Conservation (phyloP, 2,797 vertebrate genomes). For the Aulostomus chinensis region DNA sequence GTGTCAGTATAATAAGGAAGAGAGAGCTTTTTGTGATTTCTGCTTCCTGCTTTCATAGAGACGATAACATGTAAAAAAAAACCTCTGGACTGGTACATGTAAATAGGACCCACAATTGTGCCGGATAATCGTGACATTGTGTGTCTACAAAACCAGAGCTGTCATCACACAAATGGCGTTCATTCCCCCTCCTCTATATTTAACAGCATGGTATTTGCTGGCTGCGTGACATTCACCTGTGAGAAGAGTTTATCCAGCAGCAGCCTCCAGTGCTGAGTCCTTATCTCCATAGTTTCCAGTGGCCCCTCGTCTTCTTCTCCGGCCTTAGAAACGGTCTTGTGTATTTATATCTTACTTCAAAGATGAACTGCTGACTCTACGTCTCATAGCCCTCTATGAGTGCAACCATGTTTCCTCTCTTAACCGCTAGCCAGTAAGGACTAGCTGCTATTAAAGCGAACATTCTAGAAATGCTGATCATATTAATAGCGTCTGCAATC, state of each 20-base stretch:
- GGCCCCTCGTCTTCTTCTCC: neutral
- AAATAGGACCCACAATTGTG: neutral
- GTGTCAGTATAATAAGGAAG: too few species aligned
- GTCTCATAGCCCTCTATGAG: neutral
- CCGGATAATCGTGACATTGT: conserved; percentile 9
- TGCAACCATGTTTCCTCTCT: too few species aligned
- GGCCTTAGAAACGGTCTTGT: conserved; percentile 31
- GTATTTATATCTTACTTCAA: conserved; percentile 25
- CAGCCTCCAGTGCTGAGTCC: neutral
- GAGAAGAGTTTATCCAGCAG: conserved; percentile 19
- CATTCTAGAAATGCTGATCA: too few species aligned
- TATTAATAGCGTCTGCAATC: too few species aligned
- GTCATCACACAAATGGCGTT: neutral
- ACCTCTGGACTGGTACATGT: neutral
- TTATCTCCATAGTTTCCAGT: conserved; percentile 4
- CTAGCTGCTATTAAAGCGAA: too few species aligned
- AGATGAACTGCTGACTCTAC: neutral
- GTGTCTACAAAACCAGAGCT: neutral
- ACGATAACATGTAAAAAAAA: conserved; percentile 2
- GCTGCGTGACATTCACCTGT: conserved; percentile 3
- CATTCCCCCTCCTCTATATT: conserved; percentile 5
- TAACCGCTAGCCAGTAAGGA: too few species aligned
- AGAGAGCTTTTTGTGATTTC: too few species aligned
- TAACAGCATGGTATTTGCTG: conserved; percentile 1
- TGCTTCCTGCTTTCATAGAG: neutral